Conservation (phyloP, 1,140 invertebrate genomes). For the Oreohelix idahoensis region DNA sequence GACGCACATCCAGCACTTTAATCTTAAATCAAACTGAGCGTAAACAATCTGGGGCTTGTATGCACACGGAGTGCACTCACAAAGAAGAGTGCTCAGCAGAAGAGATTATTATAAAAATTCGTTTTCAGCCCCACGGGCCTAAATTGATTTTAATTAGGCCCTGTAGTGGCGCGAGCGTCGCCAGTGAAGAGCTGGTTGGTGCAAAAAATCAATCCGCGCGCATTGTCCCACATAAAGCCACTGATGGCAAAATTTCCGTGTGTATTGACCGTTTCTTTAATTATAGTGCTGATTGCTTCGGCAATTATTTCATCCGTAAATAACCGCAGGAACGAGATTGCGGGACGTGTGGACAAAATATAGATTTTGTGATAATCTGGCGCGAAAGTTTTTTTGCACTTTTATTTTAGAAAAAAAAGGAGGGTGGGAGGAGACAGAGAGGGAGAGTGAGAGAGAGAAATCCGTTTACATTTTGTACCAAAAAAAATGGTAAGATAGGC, state of each 20-base stretch:
- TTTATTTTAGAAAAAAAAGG: no score
- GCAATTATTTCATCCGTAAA: conserved; percentile 3
- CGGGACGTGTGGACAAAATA: no score
- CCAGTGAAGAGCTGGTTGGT: neutral
- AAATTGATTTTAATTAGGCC: conserved; percentile 10
- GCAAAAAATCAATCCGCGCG: neutral
- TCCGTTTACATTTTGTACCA: no score
- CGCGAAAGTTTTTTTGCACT: no score
- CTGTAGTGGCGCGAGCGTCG: neutral
- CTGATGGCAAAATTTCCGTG: neutral
- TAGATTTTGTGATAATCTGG: no score
- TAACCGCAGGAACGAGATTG: neutral
- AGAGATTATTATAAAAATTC: neutral
- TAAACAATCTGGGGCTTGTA: neutral
- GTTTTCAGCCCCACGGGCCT: neutral
- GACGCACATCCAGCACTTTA: no score
- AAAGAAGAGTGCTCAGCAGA: neutral
- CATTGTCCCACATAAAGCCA: neutral
- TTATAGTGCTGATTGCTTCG: neutral
- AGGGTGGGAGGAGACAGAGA: no score
- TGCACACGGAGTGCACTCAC: neutral
- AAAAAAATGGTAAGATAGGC: no score
- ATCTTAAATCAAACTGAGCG: no score
- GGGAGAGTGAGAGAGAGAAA: no score
- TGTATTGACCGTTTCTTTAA: conserved; percentile 3